Conservation (phyloP, 2,113 vertebrate genomes). For the Tiliqua scincoides region DNA sequence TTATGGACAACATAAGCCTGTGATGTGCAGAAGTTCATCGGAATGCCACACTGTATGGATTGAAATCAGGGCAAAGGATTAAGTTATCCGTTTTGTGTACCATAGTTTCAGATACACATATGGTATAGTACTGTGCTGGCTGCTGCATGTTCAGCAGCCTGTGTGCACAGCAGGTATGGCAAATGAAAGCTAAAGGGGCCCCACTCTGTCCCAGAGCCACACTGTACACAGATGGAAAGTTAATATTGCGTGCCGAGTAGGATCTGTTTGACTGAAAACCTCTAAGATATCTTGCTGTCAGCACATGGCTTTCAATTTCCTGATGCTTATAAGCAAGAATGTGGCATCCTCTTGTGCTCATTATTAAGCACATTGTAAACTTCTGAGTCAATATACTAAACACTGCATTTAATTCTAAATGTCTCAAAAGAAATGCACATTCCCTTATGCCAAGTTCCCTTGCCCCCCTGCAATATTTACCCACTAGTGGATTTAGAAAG, state of each 20-base stretch:
- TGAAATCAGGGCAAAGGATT: neutral
- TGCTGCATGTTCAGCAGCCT: neutral
- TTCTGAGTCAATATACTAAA: neutral
- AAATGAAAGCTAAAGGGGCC: slow-evolving; percentile 51
- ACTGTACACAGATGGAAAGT: slow-evolving; percentile 50
- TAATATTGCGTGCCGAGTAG: slow-evolving; percentile 39
- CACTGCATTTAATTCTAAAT: rapidly evolving
- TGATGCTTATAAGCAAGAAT: slow-evolving; percentile 6
- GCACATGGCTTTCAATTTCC: slow-evolving; percentile 18
- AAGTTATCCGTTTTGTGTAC: neutral
- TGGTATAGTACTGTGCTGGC: neutral
- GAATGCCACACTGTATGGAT: neutral
- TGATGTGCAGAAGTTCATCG: slow-evolving; percentile 58
- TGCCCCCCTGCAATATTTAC: neutral
- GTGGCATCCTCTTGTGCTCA: neutral
- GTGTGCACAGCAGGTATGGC: neutral
- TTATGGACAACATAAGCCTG: slow-evolving; percentile 4
- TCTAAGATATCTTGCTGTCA: neutral
- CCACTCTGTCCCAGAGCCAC: slow-evolving; percentile 3
- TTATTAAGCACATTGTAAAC: neutral
- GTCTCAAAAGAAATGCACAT: neutral
- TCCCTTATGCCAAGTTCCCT: neutral
- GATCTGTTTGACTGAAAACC: slow-evolving; percentile 32
- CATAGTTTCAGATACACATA: neutral
- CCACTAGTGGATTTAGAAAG: neutral